A percentile compares a stretch with the other conserved stretches of the same genome.
Conservation (phyloP, 1,140 invertebrate species). For the Laupala kohalensis region DNA sequence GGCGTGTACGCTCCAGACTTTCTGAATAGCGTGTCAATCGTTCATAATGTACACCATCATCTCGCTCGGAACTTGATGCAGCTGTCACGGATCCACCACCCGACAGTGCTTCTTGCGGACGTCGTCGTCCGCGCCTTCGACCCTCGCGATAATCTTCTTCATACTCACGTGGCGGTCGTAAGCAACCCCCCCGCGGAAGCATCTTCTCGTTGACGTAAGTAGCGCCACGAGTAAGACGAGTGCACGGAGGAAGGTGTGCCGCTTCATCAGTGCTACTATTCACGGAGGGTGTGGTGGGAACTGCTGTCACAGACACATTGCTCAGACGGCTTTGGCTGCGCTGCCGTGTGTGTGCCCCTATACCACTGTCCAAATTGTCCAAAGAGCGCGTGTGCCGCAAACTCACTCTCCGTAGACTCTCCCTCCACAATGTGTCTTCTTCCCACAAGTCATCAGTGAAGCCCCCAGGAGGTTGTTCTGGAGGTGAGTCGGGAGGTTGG, state of each 20-base stretch:
- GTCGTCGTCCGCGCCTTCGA: constrained; percentile 3
- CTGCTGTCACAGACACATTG: constrained; percentile 8
- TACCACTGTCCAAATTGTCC: constrained; percentile 51
- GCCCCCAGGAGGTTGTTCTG: no score
- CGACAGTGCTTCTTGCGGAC: constrained; percentile 1
- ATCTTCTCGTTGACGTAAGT: constrained; percentile 62
- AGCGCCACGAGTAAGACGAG: constrained; percentile 44
- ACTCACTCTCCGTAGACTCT: constrained; percentile 60
- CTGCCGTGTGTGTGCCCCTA: not conserved
- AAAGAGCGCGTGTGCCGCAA: constrained; percentile 65
- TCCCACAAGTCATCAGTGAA: constrained; percentile 57
- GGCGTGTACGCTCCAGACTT: constrained; percentile 20
- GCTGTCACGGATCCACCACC: not conserved
- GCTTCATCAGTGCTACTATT: not conserved
- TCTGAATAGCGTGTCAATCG: constrained; percentile 26
- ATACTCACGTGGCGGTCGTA: constrained; percentile 14
- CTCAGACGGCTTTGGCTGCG: not conserved
- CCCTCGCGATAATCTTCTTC: constrained; percentile 21
- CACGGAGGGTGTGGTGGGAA: not conserved
- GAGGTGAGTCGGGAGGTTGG: no score
- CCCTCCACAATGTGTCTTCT: constrained; percentile 65
- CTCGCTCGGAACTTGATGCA: constrained; percentile 5
- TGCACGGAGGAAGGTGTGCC: constrained; percentile 1
- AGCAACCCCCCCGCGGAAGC: not conserved
- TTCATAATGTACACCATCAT: constrained; percentile 26